Conservation (phyloP, 2,888 invertebrate genomes). For the Megastigmus dorsalis region DNA sequence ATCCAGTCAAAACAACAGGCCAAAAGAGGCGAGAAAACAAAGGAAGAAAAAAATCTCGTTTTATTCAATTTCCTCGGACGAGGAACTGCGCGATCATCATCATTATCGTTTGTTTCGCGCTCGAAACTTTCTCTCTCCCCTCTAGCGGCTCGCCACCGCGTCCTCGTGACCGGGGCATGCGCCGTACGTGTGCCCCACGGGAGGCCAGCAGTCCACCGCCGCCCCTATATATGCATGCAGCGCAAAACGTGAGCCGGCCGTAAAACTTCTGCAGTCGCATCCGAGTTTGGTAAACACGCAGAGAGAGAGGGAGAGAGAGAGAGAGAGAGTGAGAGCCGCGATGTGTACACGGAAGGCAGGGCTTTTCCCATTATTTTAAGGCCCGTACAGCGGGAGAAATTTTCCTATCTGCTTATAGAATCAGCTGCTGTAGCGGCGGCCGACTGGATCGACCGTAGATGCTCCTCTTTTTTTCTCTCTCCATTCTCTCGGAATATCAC, state of each 20-base stretch:
- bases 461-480: neutral
- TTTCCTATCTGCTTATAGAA: slow-evolving; percentile 71
- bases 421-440: slow-evolving; percentile 67
- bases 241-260: neutral
- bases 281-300: neutral
- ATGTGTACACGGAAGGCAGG: slow-evolving; percentile 67
- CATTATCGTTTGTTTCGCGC: neutral
- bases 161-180: neutral
- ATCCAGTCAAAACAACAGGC: neutral
- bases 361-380: slow-evolving; percentile 69
- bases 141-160: neutral
- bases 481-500: slow-evolving; percentile 60
- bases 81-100: slow-evolving; percentile 21
- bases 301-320: neutral
- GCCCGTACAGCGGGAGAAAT: slow-evolving; percentile 61
- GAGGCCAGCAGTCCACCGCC: too few relatives aligned
- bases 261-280: slow-evolving; percentile 9
- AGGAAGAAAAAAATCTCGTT: too few relatives aligned
- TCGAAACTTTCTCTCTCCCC: neutral
- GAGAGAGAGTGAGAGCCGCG: slow-evolving; percentile 57
- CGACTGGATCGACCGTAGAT: slow-evolving; percentile 49
- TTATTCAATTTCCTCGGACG: slow-evolving; percentile 38
- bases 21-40: neutral
- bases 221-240: neutral
- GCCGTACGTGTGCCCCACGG: neutral